phyloP scores from a whole-genome alignment of 2,113 vertebrate genomes.

The Spea bombifrons region DNA sequence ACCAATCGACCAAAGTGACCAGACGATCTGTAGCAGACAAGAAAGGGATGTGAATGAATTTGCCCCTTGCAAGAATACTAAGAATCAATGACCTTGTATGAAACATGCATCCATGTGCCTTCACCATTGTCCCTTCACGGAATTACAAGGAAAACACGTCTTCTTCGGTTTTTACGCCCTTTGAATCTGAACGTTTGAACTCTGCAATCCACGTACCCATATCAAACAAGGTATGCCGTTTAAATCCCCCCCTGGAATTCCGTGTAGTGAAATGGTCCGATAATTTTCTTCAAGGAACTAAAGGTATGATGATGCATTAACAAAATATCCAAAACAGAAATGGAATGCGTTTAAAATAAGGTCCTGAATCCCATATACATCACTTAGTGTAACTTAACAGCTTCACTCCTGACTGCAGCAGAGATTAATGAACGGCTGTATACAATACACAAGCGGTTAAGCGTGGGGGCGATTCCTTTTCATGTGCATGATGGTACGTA shows the following conservation, averaged over 20 bases:
- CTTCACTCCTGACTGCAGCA: background rate
- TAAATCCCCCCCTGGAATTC: background rate
- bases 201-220: slow-evolving; percentile 5
- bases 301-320: slow-evolving; percentile 9
- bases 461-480: background rate
- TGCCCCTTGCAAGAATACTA: too few species aligned
- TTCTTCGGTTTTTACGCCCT: too few species aligned
- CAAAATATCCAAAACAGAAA: slow-evolving; percentile 14
- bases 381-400: background rate
- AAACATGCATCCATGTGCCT: too few species aligned
- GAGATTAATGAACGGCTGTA: slow-evolving; percentile 15
- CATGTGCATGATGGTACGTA: too few species aligned
- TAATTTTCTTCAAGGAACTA: background rate
- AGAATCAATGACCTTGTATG: too few species aligned
- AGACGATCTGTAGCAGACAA: too few species aligned
- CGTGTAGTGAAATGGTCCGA: slow-evolving; percentile 7
- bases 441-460: background rate
- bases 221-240: background rate
- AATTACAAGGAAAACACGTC: too few species aligned
- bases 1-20: too few species aligned
- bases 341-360: slow-evolving; percentile 5
- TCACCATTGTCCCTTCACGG: too few species aligned
- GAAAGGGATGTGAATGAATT: too few species aligned
- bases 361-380: background rate
- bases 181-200: background rate